Conservation (phyloP, 1,140 invertebrate genomes). For the Sycophaga agraensis region DNA sequence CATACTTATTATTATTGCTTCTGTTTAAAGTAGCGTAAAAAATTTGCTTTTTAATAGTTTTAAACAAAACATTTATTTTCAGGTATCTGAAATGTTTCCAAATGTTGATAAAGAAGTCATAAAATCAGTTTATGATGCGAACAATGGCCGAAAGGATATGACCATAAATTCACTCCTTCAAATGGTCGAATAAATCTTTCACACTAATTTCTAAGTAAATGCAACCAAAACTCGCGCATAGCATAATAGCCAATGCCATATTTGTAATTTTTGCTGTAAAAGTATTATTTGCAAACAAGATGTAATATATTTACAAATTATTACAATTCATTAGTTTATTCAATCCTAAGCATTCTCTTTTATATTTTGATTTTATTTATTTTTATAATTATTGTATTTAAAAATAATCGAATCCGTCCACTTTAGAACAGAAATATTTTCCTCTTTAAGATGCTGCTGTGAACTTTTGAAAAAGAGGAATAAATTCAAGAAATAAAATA, state of each 20-base stretch:
- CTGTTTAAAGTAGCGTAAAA: neutral
- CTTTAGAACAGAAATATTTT: no score
- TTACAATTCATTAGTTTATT: conserved; percentile 28
- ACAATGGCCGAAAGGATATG: conserved; percentile 85
- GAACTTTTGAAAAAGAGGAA: neutral
- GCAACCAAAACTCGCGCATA: conserved; percentile 14
- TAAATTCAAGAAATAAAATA: neutral
- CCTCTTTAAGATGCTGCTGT: no score
- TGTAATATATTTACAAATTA: conserved; percentile 46
- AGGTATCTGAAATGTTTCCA: conserved; percentile 96
- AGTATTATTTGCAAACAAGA: conserved; percentile 34
- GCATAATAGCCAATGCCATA: conserved; percentile 35
- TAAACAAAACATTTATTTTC: conserved; percentile 39
- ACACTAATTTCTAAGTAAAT: conserved; percentile 21
- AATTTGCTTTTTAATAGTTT: neutral
- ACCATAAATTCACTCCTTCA: conserved; percentile 90
- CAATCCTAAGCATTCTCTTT: neutral
- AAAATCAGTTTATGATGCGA: conserved; percentile 86
- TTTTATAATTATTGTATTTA: no score
- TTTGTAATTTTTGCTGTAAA: conserved; percentile 40
- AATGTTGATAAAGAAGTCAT: conserved; percentile 91
- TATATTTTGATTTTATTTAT: no score
- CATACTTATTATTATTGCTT: neutral
- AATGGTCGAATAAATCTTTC: conserved; percentile 68
- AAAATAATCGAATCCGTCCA: no score